Percentiles rank a stretch among this genome's conserved stretches.
Conservation (phyloP, 2,888 invertebrate species). For the Busseola fusca region DNA sequence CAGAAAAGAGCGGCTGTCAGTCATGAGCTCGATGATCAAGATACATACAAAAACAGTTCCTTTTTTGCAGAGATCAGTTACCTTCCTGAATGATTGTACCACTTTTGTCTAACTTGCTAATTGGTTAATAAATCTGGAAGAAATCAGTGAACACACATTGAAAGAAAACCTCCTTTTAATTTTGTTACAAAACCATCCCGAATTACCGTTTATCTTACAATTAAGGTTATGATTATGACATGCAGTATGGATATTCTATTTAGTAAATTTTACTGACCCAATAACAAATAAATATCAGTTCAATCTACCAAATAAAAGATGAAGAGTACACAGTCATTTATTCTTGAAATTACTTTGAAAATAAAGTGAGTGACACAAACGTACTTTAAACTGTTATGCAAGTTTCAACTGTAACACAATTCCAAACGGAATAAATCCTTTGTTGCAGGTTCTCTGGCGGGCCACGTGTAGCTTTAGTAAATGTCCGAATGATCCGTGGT, state of each 20-base stretch:
- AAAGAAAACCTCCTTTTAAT: conserved; percentile 14
- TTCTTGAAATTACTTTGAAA: too few relatives aligned
- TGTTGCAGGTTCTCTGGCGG: conserved; percentile 30
- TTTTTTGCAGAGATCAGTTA: neutral
- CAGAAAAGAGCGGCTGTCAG: too few relatives aligned
- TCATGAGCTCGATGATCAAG: conserved; percentile 4
- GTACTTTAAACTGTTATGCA: conserved; percentile 43
- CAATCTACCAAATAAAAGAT: conserved; percentile 30
- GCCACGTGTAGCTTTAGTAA: conserved; percentile 46
- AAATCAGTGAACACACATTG: neutral
- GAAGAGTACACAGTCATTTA: too few relatives aligned
- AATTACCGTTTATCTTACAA: conserved; percentile 20
- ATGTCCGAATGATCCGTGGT: conserved; percentile 20
- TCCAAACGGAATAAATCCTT: conserved; percentile 43
- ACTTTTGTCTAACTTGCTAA: neutral
- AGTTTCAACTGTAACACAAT: conserved; percentile 42
- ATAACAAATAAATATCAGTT: neutral
- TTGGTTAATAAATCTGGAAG: neutral
- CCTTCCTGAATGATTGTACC: neutral
- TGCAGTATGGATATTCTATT: conserved; percentile 32
- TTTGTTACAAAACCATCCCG: neutral
- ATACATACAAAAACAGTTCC: neutral
- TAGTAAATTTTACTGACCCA: conserved; percentile 26
- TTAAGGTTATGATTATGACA: conserved; percentile 25
- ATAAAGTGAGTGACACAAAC: conserved; percentile 41